phyloP scores from a whole-genome alignment of 2,797 vertebrate genomes.

The Bovichtus variegatus region DNA sequence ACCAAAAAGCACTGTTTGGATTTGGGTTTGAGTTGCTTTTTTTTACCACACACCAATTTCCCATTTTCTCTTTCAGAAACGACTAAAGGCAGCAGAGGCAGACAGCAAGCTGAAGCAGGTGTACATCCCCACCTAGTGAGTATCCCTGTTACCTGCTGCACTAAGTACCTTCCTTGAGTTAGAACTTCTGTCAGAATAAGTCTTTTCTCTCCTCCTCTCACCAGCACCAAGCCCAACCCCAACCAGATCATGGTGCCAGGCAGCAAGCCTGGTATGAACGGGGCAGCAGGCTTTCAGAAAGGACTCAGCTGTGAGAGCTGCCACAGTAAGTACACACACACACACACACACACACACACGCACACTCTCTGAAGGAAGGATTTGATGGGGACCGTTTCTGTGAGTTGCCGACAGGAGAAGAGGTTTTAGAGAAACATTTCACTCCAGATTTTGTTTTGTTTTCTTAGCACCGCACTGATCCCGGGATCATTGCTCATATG shows the following conservation, averaged over 20 bases:
- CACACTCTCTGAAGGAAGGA: neutral
- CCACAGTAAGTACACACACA: conserved; percentile 89
- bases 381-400: neutral
- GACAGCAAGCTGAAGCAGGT: conserved; percentile 99
- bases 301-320: conserved; percentile 95
- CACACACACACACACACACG: neutral
- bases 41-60: conserved; percentile 63
- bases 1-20: neutral
- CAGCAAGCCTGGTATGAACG: conserved; percentile 94
- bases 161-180: neutral
- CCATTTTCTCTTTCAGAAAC: conserved; percentile 87
- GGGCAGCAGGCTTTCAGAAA: conserved; percentile 93
- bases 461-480: neutral
- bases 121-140: conserved; percentile 99
- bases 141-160: conserved; percentile 53
- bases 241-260: conserved; percentile 96
- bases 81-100: conserved; percentile 97
- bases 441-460: neutral
- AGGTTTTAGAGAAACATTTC: neutral
- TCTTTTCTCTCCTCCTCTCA: neutral
- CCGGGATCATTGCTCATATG: neutral
- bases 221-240: conserved; percentile 95
- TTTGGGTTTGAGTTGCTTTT: neutral
- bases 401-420: neutral
- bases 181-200: conserved; percentile 7